These are phyloP conservation scores for Micromussa lordhowensis DNA, from an alignment of 92 coral and sea anemone genomes.

Conservation along the genomic window DNA sequence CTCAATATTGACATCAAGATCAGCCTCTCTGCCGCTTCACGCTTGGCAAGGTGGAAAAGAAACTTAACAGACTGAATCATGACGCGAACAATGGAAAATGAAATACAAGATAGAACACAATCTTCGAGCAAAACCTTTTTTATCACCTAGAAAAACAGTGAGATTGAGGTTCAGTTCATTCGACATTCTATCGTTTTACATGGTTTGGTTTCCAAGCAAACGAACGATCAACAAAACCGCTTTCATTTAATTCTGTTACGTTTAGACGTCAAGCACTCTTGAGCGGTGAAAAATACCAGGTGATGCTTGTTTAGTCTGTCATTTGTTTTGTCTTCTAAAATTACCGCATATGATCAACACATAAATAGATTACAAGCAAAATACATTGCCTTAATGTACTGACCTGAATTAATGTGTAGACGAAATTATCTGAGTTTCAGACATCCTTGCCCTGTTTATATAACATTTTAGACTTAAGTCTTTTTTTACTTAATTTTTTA, in stretches of 20 bases:
- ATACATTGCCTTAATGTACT: neutral
- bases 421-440: neutral
- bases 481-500: conserved; percentile 23
- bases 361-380: neutral
- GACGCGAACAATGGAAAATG: neutral
- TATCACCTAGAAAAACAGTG: neutral
- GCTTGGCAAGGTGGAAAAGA: neutral
- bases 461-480: neutral
- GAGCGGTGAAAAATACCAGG: neutral
- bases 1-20: neutral
- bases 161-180: neutral
- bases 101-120: neutral
- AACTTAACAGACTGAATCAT: neutral
- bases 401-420: neutral
- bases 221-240: neutral
- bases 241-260: neutral
- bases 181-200: neutral
- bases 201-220: neutral
- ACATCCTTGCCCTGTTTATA: neutral
- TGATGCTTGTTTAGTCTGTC: neutral
- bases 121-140: neutral
- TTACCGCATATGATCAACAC: neutral
- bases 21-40: neutral
- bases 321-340: neutral
- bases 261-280: neutral